A percentile compares a stretch with the other conserved stretches of the same genome.
Conservation (phyloP, 2,113 vertebrate species). For the Sclerurus mexicanus region DNA sequence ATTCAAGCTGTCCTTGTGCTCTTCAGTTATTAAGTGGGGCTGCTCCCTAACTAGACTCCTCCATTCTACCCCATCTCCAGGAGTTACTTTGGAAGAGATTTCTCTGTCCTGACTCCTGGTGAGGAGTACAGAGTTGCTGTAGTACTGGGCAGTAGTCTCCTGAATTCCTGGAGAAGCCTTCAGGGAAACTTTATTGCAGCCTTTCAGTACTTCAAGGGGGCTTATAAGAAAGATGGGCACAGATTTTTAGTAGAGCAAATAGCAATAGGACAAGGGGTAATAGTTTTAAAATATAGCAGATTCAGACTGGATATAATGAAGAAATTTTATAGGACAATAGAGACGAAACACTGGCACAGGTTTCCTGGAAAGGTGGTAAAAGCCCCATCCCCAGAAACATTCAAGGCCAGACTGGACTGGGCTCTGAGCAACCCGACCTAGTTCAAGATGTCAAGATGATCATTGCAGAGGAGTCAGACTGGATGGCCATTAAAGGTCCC, state of each 20-base stretch:
- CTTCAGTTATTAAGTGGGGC: neutral
- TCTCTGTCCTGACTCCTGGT: neutral
- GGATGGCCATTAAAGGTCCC: neutral
- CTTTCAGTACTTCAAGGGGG: neutral
- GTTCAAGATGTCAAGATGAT: neutral
- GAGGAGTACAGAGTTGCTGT: neutral
- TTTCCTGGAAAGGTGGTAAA: neutral
- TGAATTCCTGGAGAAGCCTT: neutral
- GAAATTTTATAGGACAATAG: fast-evolving
- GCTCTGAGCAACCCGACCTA: neutral
- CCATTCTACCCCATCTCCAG: neutral
- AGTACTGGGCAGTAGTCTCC: neutral
- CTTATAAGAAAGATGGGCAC: neutral
- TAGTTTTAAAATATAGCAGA: neutral
- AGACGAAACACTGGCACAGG: neutral
- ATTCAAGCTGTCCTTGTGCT: neutral
- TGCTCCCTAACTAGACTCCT: neutral
- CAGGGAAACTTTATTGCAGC: fast-evolving
- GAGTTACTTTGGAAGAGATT: neutral
- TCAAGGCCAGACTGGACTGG: fast-evolving
- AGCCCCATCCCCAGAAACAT: neutral
- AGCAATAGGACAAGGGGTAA: neutral
- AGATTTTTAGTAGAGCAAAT: neutral
- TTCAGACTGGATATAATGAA: neutral
- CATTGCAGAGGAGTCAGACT: neutral